Evolutionary conservation across 2,888 invertebrate species (phyloP).

Genomic region (Lampropteryx suffumata): DNA sequence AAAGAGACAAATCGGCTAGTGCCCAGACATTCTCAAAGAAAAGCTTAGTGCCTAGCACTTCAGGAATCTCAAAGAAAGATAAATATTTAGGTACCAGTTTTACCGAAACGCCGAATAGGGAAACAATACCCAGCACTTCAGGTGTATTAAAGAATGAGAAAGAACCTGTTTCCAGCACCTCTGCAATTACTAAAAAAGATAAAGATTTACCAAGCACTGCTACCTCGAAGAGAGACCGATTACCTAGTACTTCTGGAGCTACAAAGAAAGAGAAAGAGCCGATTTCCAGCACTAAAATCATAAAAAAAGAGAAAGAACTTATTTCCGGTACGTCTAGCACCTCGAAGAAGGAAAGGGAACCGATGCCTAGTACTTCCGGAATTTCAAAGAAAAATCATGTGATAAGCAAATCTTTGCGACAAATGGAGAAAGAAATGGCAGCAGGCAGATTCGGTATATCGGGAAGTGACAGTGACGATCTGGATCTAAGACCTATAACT

Average conservation of each 20-base stretch:
- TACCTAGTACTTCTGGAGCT: slow-evolving; percentile 9
- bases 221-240: slow-evolving; percentile 5
- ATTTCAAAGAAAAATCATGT: slow-evolving; percentile 60
- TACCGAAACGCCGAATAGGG: slow-evolving; percentile 9
- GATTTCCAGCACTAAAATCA: slow-evolving; percentile 26
- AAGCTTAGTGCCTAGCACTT: slow-evolving; percentile 3
- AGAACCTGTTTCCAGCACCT: neutral
- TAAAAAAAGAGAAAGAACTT: slow-evolving; percentile 51
- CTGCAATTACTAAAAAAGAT: slow-evolving; percentile 6
- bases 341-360: slow-evolving; percentile 36
- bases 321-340: neutral
- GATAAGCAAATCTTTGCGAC: slow-evolving; percentile 85
- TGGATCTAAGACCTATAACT: slow-evolving; percentile 85
- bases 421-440: slow-evolving; percentile 89
- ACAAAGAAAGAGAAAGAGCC: slow-evolving; percentile 10
- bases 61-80: slow-evolving; percentile 18
- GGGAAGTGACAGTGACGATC: slow-evolving; percentile 90
- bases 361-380: slow-evolving; percentile 10
- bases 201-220: neutral
- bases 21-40: slow-evolving; percentile 1
- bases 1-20: slow-evolving; percentile 9
- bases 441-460: slow-evolving; percentile 81
- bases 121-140: slow-evolving; percentile 12
- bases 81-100: slow-evolving; percentile 1
- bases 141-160: slow-evolving; percentile 42